Conservation (phyloP, 2,888 invertebrate species). For the Drosophila antonietae region DNA sequence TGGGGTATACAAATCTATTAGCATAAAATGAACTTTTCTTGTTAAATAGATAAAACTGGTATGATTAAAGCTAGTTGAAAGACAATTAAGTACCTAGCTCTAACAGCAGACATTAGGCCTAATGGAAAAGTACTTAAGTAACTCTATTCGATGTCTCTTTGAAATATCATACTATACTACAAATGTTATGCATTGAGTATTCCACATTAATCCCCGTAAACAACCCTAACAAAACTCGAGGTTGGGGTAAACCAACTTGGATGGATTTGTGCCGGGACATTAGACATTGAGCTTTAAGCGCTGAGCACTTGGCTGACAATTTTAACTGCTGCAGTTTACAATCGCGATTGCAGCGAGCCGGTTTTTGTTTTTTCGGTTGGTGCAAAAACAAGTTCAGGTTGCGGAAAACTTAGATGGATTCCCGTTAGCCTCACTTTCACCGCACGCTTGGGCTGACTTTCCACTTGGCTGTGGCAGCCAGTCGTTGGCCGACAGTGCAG, state of each 20-base stretch:
- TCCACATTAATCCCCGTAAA: background rate
- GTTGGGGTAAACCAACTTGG: constrained; percentile 1
- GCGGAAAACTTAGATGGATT: constrained; percentile 44
- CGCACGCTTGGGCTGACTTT: constrained; percentile 48
- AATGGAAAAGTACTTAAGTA: constrained; percentile 1
- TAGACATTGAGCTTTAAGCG: background rate
- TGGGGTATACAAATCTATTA: background rate
- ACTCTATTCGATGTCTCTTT: background rate
- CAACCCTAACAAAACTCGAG: background rate
- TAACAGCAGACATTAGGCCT: background rate
- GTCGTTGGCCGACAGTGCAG: constrained; percentile 36
- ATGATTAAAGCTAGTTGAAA: background rate
- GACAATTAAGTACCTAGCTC: background rate
- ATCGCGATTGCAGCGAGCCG: constrained; percentile 26
- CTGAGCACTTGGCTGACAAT: constrained; percentile 12
- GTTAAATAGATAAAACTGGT: background rate
- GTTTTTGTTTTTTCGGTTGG: constrained; percentile 19
- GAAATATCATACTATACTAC: too few relatives aligned
- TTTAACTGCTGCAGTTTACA: constrained; percentile 37
- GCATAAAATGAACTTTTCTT: too few relatives aligned
- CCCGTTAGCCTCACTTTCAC: constrained; percentile 73
- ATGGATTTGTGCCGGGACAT: constrained; percentile 8
- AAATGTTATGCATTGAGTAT: background rate
- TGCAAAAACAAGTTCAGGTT: constrained; percentile 48
- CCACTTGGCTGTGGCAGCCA: constrained; percentile 37